Evolutionary conservation across 2,797 vertebrate species (phyloP), one percentile per base, ranked within the genome.

Genomic region (Bucorvus abyssinicus): DNA sequence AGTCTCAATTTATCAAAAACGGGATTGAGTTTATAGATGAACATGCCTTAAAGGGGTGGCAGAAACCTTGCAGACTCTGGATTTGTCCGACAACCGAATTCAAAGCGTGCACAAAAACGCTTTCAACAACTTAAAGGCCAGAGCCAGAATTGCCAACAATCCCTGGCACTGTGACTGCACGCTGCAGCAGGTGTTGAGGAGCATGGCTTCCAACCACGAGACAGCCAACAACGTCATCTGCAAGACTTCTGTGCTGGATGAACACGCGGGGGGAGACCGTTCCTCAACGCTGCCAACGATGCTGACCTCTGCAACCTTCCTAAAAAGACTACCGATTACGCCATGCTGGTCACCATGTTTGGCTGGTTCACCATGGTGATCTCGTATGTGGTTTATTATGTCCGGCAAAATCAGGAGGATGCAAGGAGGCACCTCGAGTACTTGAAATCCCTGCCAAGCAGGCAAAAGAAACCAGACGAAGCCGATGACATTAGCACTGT

Each of bases 351-450:
- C 96, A 99, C 99, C 96, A 99, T 99, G 99, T 99, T 99, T 76
- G 99, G 99, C 96, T 99, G 99, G 99, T 99, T 99, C 93, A 99
- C 99, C 96, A 99, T 99, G 99, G 99, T 99, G 96, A 99, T 99
- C 96, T 99, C 99, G 0, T 99, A 99, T 0, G 99, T 99, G 87
- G 99, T 99, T 40, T 99, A 99, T 94, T 99, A 99, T 0, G 99
- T 99, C 63, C 98, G 99, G 95, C 99, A 99, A 98, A 99, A 99
- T 96, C 99, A 99, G 97, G 99, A 99, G 96, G 99, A 99, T 32
- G 99, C 99, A 8, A 97, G 99, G 38, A 98, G 99, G 67, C 99
- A 99, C 98, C 98, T 99, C 77, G 99, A 99, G 98, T 99, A 99
- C 98, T 99, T 99, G 97, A 99, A 99, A 98, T 99, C 99, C 78